phyloP scores from a whole-genome alignment of 2,113 vertebrate genomes.

The Ophthalmotilapia sp. region DNA sequence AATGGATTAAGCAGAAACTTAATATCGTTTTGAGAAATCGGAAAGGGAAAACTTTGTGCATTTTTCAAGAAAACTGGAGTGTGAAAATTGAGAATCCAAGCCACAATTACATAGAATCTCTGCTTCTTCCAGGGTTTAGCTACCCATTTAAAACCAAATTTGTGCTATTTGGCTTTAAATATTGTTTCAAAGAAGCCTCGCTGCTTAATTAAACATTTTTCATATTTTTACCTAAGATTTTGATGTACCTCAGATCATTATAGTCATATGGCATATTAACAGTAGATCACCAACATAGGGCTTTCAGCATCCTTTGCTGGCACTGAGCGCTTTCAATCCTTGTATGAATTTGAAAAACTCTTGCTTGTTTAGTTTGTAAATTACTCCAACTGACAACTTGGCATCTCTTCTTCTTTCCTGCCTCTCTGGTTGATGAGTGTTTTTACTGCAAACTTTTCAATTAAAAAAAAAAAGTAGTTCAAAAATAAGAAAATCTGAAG shows the following conservation, averaged over 20 bases:
- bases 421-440: neutral
- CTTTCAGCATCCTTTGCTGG: neutral
- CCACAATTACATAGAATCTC: neutral
- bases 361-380: neutral
- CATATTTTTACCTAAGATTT: neutral
- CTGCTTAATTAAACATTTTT: neutral
- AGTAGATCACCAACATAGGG: neutral
- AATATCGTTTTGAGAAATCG: neutral
- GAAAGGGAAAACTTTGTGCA: neutral
- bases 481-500: constrained; percentile 15
- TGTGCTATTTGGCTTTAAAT: neutral
- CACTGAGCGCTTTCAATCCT: neutral
- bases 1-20: neutral
- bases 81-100: neutral
- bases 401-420: neutral
- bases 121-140: neutral
- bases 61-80: neutral
- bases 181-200: neutral
- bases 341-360: neutral
- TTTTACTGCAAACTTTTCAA: constrained; percentile 17
- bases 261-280: neutral
- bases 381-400: neutral
- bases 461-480: constrained; percentile 17
- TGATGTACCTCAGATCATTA: neutral
- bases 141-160: neutral